These are phyloP conservation scores for pig (Sus scrofa) DNA, from an alignment of 2,113 vertebrate genomes.

Conservation along the genomic window T2T-Sscrofa CM000825.6:53201001-53201500, in stretches of 20 bases:
- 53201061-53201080: conserved; percentile 95
- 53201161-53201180: neutral
- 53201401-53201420: neutral
- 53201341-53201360: neutral
- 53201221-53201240: neutral
- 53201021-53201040: neutral
- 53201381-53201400: neutral
- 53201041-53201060: conserved; percentile 98
- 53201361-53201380: neutral
- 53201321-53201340: neutral
- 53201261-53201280: rapidly evolving
- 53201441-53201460: neutral
- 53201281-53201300: rapidly evolving
- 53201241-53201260: neutral
- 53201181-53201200: rapidly evolving
- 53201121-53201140: conserved; percentile 98
- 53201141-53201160: conserved; percentile 97
- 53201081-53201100: conserved; percentile 96
- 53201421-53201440: neutral
- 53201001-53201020: neutral
- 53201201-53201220: rapidly evolving
- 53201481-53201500: conserved; percentile 96
- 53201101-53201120: conserved; percentile 96
- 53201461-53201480: neutral
- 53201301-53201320: neutral